phyloP scores from a whole-genome alignment of 2,113 vertebrate genomes.

The Bubo scandiacus region DNA sequence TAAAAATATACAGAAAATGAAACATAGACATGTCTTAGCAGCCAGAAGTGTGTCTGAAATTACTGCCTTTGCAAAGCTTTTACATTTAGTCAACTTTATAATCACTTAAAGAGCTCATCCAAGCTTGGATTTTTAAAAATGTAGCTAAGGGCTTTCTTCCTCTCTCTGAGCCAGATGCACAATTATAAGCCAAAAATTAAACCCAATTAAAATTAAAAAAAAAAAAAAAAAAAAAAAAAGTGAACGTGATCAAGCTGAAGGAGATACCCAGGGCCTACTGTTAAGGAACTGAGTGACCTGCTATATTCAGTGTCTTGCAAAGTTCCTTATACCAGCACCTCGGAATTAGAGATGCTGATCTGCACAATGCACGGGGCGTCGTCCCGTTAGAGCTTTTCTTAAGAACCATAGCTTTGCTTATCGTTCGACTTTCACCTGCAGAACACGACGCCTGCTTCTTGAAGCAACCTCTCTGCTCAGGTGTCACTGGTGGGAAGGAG shows the following conservation, averaged over 20 bases:
- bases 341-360: not conserved
- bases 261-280: not conserved
- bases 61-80: slow-evolving; percentile 40
- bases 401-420: not conserved
- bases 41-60: slow-evolving; percentile 59
- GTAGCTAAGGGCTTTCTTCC: slow-evolving; percentile 53
- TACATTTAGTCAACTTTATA: slow-evolving; percentile 58
- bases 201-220: not conserved
- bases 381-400: accelerated
- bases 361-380: accelerated
- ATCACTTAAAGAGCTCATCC: slow-evolving; percentile 56
- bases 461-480: not conserved
- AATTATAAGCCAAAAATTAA: slow-evolving; percentile 36
- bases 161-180: slow-evolving; percentile 18
- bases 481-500: not conserved
- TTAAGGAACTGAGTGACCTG: not conserved
- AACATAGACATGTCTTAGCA: slow-evolving; percentile 32
- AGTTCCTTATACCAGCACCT: not conserved
- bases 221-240: not conserved
- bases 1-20: slow-evolving; percentile 54
- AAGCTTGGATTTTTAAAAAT: slow-evolving; percentile 41
- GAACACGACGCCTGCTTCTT: not conserved
- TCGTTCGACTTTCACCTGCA: not conserved
- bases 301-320: not conserved
- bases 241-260: not conserved